Evolutionary conservation across 1,140 invertebrate species (phyloP), one percentile per base, ranked within the genome.

Genomic region (Drosophila virilis): DNA sequence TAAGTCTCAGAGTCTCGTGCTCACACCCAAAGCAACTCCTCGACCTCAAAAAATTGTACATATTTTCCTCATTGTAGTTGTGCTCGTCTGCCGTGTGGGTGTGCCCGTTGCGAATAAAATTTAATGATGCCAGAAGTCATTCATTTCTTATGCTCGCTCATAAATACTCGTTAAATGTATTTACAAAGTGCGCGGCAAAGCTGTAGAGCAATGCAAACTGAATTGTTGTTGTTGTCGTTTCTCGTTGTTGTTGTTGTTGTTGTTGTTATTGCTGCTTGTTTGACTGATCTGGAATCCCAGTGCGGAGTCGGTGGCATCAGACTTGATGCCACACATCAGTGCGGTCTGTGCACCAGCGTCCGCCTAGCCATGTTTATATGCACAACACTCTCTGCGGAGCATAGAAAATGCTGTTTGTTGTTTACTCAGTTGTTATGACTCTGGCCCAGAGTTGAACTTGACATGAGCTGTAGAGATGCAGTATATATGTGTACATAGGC

Each of bases 81-180:
- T 43, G 69, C 42, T 35, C 38, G 60, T 52, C 43, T 58, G 46
- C 17, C 38, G 38, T 51, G 42, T 66, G 65, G 79, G 59, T 50
- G 50, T 43, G 65, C 62, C 68, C 60, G 62, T 76, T 65, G 60
- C 67, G 64, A 83, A 83, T 83, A 76, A 77, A 83, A 83, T 83
- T 83, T 83, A 83, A 83, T 83, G 80, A 83, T 83, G 80, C 67
- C 80, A 76, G 71, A 83, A 83, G 80, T 83, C 80, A 84, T 83
- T 83, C 80, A 83, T 83, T 83, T 83, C 72, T 76, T 79, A 84
- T 83, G 80, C 80, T 72, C 80, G 58, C 80, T 83, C 80, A 83
- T 83, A 83, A 83, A 83, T 83, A 83, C 80, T 79, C 76, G 76
- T 83, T 79, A 83, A 83, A 83, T 83, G 76, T 83, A 79, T 83